phyloP scores from a whole-genome alignment of 2,888 invertebrate genomes.

The Sesia apiformis region DNA sequence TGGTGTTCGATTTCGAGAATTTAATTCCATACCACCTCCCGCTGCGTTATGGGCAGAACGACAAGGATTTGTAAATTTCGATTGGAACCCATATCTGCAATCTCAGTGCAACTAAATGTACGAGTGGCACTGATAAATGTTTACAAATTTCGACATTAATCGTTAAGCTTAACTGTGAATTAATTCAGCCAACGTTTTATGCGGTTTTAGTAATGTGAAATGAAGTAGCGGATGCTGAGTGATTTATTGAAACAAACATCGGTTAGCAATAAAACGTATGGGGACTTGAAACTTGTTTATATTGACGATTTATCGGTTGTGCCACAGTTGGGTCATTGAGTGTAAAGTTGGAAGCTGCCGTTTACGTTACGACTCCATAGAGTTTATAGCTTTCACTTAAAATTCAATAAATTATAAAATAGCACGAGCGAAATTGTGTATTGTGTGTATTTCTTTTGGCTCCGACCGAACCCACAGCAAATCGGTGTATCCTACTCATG shows the following conservation, averaged over 20 bases:
- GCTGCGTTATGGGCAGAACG: constrained; percentile 64
- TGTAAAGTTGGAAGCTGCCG: constrained; percentile 7
- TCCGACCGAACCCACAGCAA: too few relatives aligned
- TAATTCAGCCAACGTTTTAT: constrained; percentile 4
- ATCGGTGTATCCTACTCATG: too few relatives aligned
- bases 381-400: background rate
- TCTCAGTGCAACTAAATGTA: constrained; percentile 49
- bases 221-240: constrained; percentile 56
- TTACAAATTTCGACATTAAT: constrained; percentile 66
- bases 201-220: constrained; percentile 28
- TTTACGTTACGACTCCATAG: background rate
- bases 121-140: constrained; percentile 62
- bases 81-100: constrained; percentile 67
- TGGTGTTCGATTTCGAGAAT: constrained; percentile 28
- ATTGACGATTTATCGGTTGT: constrained; percentile 36
- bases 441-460: too few relatives aligned
- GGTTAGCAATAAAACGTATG: constrained; percentile 43
- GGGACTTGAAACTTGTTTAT: constrained; percentile 49
- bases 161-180: constrained; percentile 6
- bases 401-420: background rate
- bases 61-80: constrained; percentile 70
- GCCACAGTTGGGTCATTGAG: constrained; percentile 37
- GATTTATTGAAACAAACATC: constrained; percentile 59
- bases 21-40: constrained; percentile 66
- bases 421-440: background rate